These are phyloP conservation scores for Cranoglanis bouderius DNA, from an alignment of 2,113 vertebrate genomes.

Conservation along the genomic window DNA sequence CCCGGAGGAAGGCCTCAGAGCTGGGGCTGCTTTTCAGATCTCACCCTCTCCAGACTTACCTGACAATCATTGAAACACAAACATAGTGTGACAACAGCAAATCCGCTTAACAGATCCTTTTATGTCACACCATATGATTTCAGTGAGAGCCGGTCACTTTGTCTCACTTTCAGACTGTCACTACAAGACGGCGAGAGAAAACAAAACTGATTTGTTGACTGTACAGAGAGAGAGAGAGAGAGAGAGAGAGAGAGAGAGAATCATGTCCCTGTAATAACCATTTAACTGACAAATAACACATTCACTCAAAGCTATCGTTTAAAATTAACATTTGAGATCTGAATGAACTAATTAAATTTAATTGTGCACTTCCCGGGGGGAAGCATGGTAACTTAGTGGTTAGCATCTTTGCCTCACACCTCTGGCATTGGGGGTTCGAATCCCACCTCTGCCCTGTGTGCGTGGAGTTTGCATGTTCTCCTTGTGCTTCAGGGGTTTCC, in stretches of 20 bases:
- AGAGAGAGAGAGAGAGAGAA: background rate
- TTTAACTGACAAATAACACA: background rate
- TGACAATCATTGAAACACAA: constrained; percentile 50
- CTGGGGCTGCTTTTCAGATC: constrained; percentile 8
- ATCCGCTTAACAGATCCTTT: constrained; percentile 49
- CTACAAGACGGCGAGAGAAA: background rate
- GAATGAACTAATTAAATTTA: background rate
- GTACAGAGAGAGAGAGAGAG: constrained; percentile 34
- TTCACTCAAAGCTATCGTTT: background rate
- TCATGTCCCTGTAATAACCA: background rate
- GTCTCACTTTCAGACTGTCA: constrained; percentile 40
- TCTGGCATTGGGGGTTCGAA: no score
- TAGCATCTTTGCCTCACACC: no score
- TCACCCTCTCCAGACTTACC: background rate
- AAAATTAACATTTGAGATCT: background rate
- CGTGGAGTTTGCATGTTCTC: no score
- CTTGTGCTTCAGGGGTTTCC: no score
- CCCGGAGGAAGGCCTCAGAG: background rate
- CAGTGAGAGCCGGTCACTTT: constrained; percentile 26
- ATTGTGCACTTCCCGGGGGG: background rate
- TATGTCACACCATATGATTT: constrained; percentile 51
- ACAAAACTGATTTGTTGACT: constrained; percentile 9
- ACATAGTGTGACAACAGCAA: constrained; percentile 50
- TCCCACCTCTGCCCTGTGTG: no score
- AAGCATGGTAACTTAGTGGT: no score